phyloP scores from a whole-genome alignment of 2,888 invertebrate species.

The Fabriciana adippe region DNA sequence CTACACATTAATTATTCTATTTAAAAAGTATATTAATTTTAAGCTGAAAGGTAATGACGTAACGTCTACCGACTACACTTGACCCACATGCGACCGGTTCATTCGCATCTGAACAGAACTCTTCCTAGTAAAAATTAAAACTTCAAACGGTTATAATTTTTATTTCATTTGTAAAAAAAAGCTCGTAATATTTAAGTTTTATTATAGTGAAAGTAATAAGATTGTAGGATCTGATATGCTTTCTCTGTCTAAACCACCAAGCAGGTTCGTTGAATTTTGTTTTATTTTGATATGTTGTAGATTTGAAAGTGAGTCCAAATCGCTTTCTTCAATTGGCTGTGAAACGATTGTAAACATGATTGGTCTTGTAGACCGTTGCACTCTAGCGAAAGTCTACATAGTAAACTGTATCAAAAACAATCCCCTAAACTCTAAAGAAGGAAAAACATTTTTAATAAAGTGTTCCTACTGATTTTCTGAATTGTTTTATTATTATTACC shows the following conservation, averaged over 20 bases:
- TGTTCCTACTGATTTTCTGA: too few species aligned
- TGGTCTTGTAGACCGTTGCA: neutral
- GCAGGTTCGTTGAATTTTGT: constrained; percentile 31
- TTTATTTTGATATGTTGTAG: constrained; percentile 19
- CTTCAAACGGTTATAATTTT: constrained; percentile 28
- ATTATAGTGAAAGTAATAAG: constrained; percentile 60
- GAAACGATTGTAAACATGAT: constrained; percentile 4
- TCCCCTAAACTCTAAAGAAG: too few species aligned
- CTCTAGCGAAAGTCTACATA: too few species aligned
- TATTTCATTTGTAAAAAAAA: constrained; percentile 37
- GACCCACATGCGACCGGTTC: constrained; percentile 66
- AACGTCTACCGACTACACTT: constrained; percentile 61
- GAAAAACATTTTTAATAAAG: too few species aligned
- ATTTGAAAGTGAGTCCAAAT: constrained; percentile 20
- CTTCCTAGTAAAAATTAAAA: constrained; percentile 51
- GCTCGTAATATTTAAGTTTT: constrained; percentile 23
- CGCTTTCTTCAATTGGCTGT: constrained; percentile 13
- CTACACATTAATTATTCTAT: constrained; percentile 55
- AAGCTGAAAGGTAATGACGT: constrained; percentile 60
- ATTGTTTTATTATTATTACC: too few species aligned
- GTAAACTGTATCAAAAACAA: too few species aligned
- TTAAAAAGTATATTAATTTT: constrained; percentile 46
- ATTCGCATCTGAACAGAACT: constrained; percentile 51
- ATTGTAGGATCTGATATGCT: constrained; percentile 57
- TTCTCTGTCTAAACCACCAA: constrained; percentile 42